Conservation (phyloP, 2,888 invertebrate genomes). For the Teleiodes luculella region DNA sequence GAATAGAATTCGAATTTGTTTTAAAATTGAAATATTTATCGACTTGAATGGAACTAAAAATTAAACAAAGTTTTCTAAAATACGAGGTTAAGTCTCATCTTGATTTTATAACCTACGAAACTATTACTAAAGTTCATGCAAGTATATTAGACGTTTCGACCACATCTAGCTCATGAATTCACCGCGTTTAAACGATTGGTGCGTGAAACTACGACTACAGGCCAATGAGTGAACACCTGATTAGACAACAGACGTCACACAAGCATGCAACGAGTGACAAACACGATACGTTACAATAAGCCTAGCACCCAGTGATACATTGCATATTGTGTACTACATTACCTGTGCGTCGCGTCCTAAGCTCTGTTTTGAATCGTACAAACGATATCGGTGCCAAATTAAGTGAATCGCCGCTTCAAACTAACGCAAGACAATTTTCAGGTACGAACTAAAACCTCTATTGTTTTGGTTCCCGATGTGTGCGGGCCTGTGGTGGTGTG, state of each 20-base stretch:
- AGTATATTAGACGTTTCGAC: conserved; percentile 43
- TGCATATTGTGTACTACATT: conserved; percentile 3
- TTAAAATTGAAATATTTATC: neutral
- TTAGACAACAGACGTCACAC: conserved; percentile 34
- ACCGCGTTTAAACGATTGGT: conserved; percentile 31
- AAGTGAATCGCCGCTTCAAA: conserved; percentile 28
- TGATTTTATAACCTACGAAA: conserved; percentile 48
- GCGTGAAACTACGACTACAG: conserved; percentile 43
- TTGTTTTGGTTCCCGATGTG: neutral
- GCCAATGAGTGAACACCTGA: conserved; percentile 39
- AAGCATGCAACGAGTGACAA: conserved; percentile 47
- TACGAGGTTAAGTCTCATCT: conserved; percentile 36
- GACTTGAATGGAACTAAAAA: neutral
- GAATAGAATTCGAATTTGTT: neutral
- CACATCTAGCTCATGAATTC: conserved; percentile 36
- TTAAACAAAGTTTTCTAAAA: neutral
- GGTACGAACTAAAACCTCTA: conserved; percentile 25
- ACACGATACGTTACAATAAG: conserved; percentile 40
- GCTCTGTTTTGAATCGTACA: conserved; percentile 32
- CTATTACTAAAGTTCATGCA: conserved; percentile 63
- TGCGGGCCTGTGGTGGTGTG: neutral
- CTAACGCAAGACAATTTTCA: conserved; percentile 24
- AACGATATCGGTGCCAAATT: conserved; percentile 21
- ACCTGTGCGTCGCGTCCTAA: conserved; percentile 25
- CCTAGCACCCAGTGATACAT: conserved; percentile 36